Conservation (phyloP, 2,888 invertebrate species). For the Chorisops tibialis region DNA sequence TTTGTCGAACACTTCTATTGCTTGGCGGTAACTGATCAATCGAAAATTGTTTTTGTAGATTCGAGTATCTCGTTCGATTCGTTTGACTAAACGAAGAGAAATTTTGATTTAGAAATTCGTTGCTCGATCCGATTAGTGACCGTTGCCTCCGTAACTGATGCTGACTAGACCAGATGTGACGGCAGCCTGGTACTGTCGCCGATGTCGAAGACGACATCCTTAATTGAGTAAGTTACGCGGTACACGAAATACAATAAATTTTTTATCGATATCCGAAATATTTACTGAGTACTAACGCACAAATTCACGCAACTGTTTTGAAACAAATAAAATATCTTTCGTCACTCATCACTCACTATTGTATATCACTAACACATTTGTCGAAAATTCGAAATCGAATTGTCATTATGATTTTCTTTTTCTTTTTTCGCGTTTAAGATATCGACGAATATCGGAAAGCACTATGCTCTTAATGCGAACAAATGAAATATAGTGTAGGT, state of each 20-base stretch:
- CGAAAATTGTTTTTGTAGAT: conserved; percentile 32
- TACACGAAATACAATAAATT: too few species aligned
- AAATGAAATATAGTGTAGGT: neutral
- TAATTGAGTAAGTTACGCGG: too few species aligned
- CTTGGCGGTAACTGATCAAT: conserved; percentile 28
- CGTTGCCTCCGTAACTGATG: conserved; percentile 34
- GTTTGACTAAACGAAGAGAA: neutral
- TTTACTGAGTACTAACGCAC: too few species aligned
- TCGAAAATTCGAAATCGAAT: conserved; percentile 7
- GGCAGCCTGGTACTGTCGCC: conserved; percentile 6
- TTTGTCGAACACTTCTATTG: conserved; percentile 7
- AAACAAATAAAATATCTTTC: too few species aligned
- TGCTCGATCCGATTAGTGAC: conserved; percentile 27
- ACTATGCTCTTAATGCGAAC: neutral
- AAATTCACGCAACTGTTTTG: too few species aligned
- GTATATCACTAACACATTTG: neutral
- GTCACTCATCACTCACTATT: too few species aligned
- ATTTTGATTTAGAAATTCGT: neutral
- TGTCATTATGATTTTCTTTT: neutral
- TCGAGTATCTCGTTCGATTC: conserved; percentile 21
- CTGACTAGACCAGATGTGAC: conserved; percentile 29
- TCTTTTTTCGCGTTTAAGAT: too few species aligned
- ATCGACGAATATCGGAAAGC: too few species aligned
- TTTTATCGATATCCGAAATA: too few species aligned
- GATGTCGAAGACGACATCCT: too few species aligned